Evolutionary conservation across 2,797 vertebrate species (phyloP), one percentile per base, ranked within the genome.

Genomic region (Danio aesculapii): DNA sequence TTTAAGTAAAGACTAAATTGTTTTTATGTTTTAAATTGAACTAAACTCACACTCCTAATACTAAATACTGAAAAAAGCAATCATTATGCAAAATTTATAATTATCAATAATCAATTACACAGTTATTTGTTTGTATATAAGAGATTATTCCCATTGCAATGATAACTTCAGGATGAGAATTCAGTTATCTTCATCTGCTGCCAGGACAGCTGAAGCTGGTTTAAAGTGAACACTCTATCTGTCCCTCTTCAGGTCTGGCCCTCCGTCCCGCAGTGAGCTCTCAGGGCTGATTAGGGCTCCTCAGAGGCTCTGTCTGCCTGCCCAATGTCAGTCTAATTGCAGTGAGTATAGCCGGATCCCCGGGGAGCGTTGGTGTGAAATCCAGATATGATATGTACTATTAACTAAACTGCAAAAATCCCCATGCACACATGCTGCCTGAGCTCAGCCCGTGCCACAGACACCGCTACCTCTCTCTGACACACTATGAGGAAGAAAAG

Each of bases 351-450:
- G 75, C 69, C 44, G 57, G 50, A 70, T 83, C 83, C 77, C 73
- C 19, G 62, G 77, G 84, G 86, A 84, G 66, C 47, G 59, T 75
- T 50, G 63, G 81, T 85, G 82, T 88, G 87, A 87, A 86, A 88
- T 86, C 81, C 86, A 83, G 82, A 88, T 87, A 88, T 88, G 86
- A 88, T 86, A 88, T 88, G 89, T 88, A 68, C 84, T 84, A 85
- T 87, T 85, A 88, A 84, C 83, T 86, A 83, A 85, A 87, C 83
- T 83, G 77, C 77, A 83, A 63, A 87, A 85, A 88, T 85, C 84
- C 84, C 74, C 64, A 50, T 76, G 81, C 83, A 75, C 76, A 75
- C 57, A 50, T 11, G 21, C 77, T 14, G 52, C 68, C 44, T 30
- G n/a, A 44, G 81, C 63, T 67, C 67, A 77, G 77, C 55, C 62